Conservation (phyloP, 1,140 invertebrate genomes). For the Triops longicaudatus region DNA sequence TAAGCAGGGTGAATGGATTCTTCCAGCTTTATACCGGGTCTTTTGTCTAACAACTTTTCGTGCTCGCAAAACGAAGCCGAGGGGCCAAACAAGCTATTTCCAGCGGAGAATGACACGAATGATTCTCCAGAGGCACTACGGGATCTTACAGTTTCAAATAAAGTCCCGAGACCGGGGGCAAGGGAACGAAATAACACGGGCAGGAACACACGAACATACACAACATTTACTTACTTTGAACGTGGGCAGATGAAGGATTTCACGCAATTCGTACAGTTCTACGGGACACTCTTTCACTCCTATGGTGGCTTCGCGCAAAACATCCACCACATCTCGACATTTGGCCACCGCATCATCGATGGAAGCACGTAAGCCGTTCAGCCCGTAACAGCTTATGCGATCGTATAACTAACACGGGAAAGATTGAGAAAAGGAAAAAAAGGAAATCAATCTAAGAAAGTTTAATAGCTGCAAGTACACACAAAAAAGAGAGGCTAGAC, state of each 20-base stretch:
- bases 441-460: neutral
- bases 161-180: neutral
- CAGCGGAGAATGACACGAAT: neutral
- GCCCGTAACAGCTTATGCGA: slow-evolving; percentile 65
- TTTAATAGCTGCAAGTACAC: neutral
- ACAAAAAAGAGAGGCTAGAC: neutral
- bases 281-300: slow-evolving; percentile 30
- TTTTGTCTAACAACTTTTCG: neutral
- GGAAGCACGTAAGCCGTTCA: slow-evolving; percentile 61
- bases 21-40: neutral
- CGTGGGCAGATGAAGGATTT: slow-evolving; percentile 69
- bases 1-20: neutral
- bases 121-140: neutral
- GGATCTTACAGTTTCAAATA: slow-evolving; percentile 8
- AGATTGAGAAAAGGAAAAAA: slow-evolving; percentile 15
- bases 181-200: neutral
- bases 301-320: slow-evolving; percentile 45
- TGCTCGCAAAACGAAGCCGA: slow-evolving; percentile 3
- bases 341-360: slow-evolving; percentile 68
- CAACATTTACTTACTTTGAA: slow-evolving; percentile 61
- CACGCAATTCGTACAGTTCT: slow-evolving; percentile 62
- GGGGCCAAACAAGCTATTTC: slow-evolving; percentile 1
- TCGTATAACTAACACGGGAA: slow-evolving; percentile 61
- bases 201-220: neutral
- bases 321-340: slow-evolving; percentile 63